A percentile compares a stretch with the other conserved stretches of the same genome.
phyloP scores from a whole-genome alignment of 2,113 vertebrate species.

The Phalacrocorax brasilianus region DNA sequence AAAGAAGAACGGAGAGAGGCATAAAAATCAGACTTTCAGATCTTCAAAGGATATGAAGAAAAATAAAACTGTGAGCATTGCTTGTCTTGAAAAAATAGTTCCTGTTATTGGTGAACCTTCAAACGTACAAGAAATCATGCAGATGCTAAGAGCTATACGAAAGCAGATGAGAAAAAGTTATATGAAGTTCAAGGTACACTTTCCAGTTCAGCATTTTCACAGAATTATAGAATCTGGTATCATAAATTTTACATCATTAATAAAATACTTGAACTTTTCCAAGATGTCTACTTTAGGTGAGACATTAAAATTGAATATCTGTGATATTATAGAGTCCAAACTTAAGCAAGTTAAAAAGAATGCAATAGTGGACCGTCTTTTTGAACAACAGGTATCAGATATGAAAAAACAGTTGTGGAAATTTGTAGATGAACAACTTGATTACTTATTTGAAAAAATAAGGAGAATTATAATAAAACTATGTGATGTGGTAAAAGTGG shows the following conservation, averaged over 20 bases:
- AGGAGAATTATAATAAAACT: slow-evolving; percentile 73
- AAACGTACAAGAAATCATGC: slow-evolving; percentile 85
- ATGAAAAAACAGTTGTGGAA: slow-evolving; percentile 94
- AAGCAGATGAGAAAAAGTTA: slow-evolving; percentile 89
- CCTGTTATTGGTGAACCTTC: slow-evolving; percentile 73
- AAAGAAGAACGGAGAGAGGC: slow-evolving; percentile 50
- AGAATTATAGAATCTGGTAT: slow-evolving; percentile 89
- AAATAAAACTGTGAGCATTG: slow-evolving; percentile 65
- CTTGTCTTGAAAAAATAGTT: slow-evolving; percentile 78
- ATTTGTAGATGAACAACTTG: slow-evolving; percentile 91
- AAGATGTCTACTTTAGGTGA: slow-evolving; percentile 77
- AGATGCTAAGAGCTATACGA: slow-evolving; percentile 84
- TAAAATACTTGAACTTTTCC: slow-evolving; percentile 84
- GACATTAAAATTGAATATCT: slow-evolving; percentile 82
- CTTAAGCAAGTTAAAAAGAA: slow-evolving; percentile 88
- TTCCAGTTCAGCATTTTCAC: slow-evolving; percentile 87
- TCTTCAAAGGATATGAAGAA: slow-evolving; percentile 56
- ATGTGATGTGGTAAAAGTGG: slow-evolving; percentile 67
- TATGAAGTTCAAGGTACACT: slow-evolving; percentile 94
- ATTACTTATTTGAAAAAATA: slow-evolving; percentile 88
- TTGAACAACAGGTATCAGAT: slow-evolving; percentile 88
- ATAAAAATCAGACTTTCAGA: slow-evolving; percentile 31
- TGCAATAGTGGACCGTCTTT: slow-evolving; percentile 89
- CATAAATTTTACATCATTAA: slow-evolving; percentile 85
- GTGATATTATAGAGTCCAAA: slow-evolving; percentile 82